Conservation (phyloP, 2,797 vertebrate genomes). For the Enteromius radiatus region DNA sequence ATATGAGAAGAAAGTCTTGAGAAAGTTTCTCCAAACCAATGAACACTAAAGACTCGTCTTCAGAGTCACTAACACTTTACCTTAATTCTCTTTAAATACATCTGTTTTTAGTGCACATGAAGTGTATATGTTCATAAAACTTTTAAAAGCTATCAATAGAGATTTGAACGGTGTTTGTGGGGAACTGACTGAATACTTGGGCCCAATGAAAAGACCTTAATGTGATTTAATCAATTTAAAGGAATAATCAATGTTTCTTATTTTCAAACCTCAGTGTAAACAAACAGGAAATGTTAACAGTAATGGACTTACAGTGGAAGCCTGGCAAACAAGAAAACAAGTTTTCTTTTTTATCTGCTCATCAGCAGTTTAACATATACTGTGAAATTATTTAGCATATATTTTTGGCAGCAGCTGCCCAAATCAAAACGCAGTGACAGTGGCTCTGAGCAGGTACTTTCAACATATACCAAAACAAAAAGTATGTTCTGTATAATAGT, state of each 20-base stretch:
- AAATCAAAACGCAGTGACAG: background rate
- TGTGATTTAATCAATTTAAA: background rate
- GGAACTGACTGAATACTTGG: background rate
- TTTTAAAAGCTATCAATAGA: background rate
- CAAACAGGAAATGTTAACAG: slow-evolving; percentile 11
- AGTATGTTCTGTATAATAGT: background rate
- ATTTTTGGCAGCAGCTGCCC: background rate
- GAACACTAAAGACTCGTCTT: slow-evolving; percentile 1
- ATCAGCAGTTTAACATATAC: background rate
- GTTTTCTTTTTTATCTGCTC: background rate
- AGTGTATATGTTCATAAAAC: background rate
- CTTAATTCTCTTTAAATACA: background rate
- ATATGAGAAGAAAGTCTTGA: background rate
- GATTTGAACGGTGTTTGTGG: background rate
- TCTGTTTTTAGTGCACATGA: background rate
- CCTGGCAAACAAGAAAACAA: slow-evolving; percentile 1
- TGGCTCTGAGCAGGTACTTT: background rate
- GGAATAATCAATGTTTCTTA: background rate
- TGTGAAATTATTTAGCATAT: background rate
- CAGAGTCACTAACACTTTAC: background rate
- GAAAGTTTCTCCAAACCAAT: background rate
- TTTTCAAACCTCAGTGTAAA: background rate
- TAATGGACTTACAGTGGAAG: background rate
- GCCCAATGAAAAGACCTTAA: background rate
- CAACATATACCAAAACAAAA: too few relatives aligned